Conservation (phyloP, 2,888 invertebrate species). For the Caenorhabditis imperialis region DNA sequence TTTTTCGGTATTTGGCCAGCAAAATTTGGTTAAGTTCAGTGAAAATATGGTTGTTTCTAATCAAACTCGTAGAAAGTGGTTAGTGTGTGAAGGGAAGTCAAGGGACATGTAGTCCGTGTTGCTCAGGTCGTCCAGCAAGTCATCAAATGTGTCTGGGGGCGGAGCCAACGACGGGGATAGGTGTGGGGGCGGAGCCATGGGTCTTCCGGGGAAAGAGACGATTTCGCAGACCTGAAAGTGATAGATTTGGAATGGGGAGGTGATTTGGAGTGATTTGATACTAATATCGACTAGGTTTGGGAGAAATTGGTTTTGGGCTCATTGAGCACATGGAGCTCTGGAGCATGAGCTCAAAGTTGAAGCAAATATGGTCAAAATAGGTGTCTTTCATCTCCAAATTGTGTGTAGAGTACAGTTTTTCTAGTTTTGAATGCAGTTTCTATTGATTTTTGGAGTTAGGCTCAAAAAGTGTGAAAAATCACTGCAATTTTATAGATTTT, state of each 20-base stretch:
- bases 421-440: too few relatives aligned
- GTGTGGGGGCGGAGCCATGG: neutral
- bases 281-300: neutral
- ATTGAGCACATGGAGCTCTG: too few relatives aligned
- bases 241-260: neutral
- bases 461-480: too few relatives aligned
- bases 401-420: too few relatives aligned
- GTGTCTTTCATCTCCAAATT: too few relatives aligned
- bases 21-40: slow-evolving; percentile 18
- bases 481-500: too few relatives aligned
- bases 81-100: slow-evolving; percentile 28
- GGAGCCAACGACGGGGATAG: slow-evolving; percentile 10
- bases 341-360: too few relatives aligned
- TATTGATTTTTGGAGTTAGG: too few relatives aligned
- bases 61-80: slow-evolving; percentile 47
- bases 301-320: neutral
- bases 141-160: slow-evolving; percentile 18
- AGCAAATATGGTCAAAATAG: too few relatives aligned
- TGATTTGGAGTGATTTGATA: neutral
- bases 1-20: slow-evolving; percentile 48
- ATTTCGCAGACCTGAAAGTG: slow-evolving; percentile 48
- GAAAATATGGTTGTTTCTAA: neutral
- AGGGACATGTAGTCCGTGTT: slow-evolving; percentile 19
- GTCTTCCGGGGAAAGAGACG: slow-evolving; percentile 22
- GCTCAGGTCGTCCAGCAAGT: slow-evolving; percentile 13